Percentiles rank a stretch among this genome's conserved stretches.
phyloP scores from a whole-genome alignment of 1,140 invertebrate species.

The Ostrea denselamellosa region DNA sequence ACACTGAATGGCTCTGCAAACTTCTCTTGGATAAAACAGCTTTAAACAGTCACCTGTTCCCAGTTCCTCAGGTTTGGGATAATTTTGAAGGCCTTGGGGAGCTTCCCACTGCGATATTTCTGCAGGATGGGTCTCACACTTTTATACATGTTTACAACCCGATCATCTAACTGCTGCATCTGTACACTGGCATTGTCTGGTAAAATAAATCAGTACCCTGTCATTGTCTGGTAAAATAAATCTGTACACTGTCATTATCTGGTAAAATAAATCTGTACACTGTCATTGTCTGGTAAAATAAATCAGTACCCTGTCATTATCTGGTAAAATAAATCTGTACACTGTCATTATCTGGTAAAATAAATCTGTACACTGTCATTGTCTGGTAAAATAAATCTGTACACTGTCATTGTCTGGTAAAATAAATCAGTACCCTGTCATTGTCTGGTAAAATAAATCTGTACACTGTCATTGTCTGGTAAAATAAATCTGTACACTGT shows the following conservation, averaged over 20 bases:
- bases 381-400: not conserved
- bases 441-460: not conserved
- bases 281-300: not conserved
- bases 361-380: not conserved
- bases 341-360: not conserved
- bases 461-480: not conserved
- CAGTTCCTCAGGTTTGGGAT: constrained; percentile 95
- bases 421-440: not conserved
- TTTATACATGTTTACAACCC: constrained; percentile 84
- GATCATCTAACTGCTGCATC: constrained; percentile 70
- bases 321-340: not conserved
- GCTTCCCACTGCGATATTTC: constrained; percentile 95
- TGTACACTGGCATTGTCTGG: constrained; percentile 71
- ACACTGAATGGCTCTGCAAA: not conserved
- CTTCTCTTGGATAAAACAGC: not conserved
- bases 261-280: not conserved
- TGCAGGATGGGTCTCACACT: constrained; percentile 91
- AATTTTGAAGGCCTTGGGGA: constrained; percentile 99
- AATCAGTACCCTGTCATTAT: not conserved
- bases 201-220: constrained; percentile 41
- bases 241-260: not conserved
- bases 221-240: constrained; percentile 11
- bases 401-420: not conserved
- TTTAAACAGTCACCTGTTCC: constrained; percentile 84
- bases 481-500: too few species aligned